Percentiles rank a stretch among this genome's conserved stretches.
phyloP scores from a whole-genome alignment of 2,888 invertebrate species.

The Sminthurinus aureus region DNA sequence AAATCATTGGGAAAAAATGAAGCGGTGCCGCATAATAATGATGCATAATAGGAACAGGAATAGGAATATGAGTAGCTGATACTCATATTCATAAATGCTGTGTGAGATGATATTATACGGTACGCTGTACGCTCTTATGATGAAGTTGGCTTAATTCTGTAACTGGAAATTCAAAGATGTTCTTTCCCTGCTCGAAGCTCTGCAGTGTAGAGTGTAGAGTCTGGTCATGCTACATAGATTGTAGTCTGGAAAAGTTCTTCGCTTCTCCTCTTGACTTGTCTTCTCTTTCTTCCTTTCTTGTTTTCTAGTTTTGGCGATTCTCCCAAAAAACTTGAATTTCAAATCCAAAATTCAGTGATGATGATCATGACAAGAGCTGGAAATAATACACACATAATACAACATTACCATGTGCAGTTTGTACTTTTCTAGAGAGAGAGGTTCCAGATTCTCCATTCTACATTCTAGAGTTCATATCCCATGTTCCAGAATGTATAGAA shows the following conservation, averaged over 20 bases:
- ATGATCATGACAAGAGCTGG: constrained; percentile 2
- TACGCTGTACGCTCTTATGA: background rate
- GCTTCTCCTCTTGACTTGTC: background rate
- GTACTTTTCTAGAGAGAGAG: no score
- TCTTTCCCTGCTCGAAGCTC: no score
- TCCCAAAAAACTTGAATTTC: constrained; percentile 21
- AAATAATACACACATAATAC: background rate
- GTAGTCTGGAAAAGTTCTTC: background rate
- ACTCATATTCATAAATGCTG: background rate
- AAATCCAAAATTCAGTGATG: background rate
- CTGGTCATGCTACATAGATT: background rate
- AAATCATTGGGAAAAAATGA: constrained; percentile 10
- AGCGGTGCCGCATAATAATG: constrained; percentile 16
- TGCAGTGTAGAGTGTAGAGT: background rate
- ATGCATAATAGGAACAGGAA: background rate
- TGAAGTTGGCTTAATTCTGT: background rate
- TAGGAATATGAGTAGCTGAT: background rate
- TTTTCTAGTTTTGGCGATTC: constrained; percentile 5
- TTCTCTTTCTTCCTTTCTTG: background rate
- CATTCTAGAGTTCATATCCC: no score
- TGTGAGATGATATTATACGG: background rate
- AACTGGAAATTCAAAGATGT: background rate
- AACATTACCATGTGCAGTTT: no score
- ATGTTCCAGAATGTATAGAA: no score
- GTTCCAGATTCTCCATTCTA: no score